phyloP scores from a whole-genome alignment of 2,797 vertebrate genomes.

The Emydoidea blandingii region DNA sequence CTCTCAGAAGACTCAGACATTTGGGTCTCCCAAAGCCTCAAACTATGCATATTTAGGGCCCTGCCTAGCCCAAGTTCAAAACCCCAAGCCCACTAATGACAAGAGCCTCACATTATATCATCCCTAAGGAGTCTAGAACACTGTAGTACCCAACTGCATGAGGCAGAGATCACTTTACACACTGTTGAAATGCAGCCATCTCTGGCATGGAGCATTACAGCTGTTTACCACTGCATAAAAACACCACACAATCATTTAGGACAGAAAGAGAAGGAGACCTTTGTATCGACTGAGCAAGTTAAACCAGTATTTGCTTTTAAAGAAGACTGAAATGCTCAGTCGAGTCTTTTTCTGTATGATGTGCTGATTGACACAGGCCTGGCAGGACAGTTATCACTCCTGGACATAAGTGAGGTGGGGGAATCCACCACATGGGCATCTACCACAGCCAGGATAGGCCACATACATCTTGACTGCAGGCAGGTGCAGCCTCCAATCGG shows the following conservation, averaged over 20 bases:
- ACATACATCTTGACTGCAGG: background rate
- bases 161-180: background rate
- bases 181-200: background rate
- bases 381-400: background rate
- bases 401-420: background rate
- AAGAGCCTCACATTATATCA: background rate
- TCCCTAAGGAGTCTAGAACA: background rate
- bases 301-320: background rate
- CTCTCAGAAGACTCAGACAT: background rate
- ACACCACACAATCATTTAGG: background rate
- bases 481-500: background rate
- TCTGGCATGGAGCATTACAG: background rate
- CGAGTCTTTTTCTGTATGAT: background rate
- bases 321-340: background rate
- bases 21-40: background rate
- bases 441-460: background rate
- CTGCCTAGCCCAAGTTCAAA: background rate
- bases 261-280: background rate
- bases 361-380: background rate
- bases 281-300: background rate
- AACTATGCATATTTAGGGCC: background rate
- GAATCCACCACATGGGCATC: background rate
- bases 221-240: background rate
- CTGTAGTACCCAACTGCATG: accelerated
- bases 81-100: background rate